Conservation (phyloP, 1,140 invertebrate genomes). For the Nephila pilipes region DNA sequence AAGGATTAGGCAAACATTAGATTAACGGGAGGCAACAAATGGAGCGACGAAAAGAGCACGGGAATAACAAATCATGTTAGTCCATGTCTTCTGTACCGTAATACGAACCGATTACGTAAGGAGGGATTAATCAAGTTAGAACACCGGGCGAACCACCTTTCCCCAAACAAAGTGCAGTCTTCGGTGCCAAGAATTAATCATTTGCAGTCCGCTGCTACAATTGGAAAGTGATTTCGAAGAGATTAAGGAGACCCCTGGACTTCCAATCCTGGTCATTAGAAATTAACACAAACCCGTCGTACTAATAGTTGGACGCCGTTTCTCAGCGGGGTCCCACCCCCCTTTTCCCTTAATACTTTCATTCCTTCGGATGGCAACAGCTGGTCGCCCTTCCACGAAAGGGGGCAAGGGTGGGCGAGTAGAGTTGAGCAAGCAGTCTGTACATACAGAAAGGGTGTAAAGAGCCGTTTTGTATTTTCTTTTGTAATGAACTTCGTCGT, state of each 20-base stretch:
- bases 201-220: constrained; percentile 74
- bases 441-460: background rate
- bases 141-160: constrained; percentile 33
- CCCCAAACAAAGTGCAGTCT: constrained; percentile 73
- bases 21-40: constrained; percentile 72
- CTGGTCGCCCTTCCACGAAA: constrained; percentile 59
- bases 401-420: background rate
- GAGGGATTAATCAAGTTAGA: constrained; percentile 76
- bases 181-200: constrained; percentile 75
- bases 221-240: constrained; percentile 75
- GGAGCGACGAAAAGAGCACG: constrained; percentile 75
- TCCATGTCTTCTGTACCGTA: constrained; percentile 77
- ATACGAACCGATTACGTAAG: constrained; percentile 72
- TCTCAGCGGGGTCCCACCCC: constrained; percentile 34
- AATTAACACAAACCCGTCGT: constrained; percentile 75
- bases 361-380: constrained; percentile 73
- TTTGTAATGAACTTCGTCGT: constrained; percentile 71
- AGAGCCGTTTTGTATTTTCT: constrained; percentile 73
- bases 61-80: constrained; percentile 76
- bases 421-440: constrained; percentile 16
- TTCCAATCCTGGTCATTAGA: constrained; percentile 75
- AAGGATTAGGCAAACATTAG: constrained; percentile 76
- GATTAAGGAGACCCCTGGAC: constrained; percentile 61
- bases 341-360: constrained; percentile 63
- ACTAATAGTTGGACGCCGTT: constrained; percentile 70